Conservation (phyloP, 2,113 vertebrate genomes). For the Percopsis transmontana region DNA sequence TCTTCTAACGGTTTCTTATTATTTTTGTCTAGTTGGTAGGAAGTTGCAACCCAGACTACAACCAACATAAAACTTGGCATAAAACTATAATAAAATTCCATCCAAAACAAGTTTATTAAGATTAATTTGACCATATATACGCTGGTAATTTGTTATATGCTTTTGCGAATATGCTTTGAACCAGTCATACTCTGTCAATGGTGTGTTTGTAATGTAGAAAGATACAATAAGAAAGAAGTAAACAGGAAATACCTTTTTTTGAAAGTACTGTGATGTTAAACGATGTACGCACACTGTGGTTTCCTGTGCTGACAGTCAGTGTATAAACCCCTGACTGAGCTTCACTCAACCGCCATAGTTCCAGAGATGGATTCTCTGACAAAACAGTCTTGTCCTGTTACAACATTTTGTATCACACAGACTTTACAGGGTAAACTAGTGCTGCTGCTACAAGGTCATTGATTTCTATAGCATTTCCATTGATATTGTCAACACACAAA, state of each 20-base stretch:
- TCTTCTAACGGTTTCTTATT: too few species aligned
- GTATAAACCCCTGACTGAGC: conserved; percentile 58
- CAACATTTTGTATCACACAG: conserved; percentile 15
- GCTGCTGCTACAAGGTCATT: background rate
- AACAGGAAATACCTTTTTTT: conserved; percentile 14
- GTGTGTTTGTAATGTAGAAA: background rate
- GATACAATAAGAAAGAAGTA: background rate
- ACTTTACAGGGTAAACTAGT: background rate
- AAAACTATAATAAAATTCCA: too few species aligned
- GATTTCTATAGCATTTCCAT: background rate
- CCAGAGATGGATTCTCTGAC: conserved; percentile 46
- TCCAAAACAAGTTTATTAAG: too few species aligned
- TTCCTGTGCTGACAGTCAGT: conserved; percentile 49
- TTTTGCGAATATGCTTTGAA: too few species aligned
- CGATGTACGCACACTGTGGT: conserved; percentile 15
- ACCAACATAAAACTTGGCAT: too few species aligned
- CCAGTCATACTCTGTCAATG: background rate
- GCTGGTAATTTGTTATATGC: too few species aligned
- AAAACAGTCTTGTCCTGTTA: conserved; percentile 47
- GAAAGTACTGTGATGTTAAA: conserved; percentile 56
- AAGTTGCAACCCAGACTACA: too few species aligned
- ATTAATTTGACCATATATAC: too few species aligned
- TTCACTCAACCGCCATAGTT: conserved; percentile 46
- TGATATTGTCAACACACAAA: background rate
- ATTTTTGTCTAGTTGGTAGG: too few species aligned